Percentiles rank a stretch among this genome's conserved stretches.
Evolutionary conservation across 1,140 invertebrate genomes (phyloP).

Genomic region (Drosophila mauritiana): DNA sequence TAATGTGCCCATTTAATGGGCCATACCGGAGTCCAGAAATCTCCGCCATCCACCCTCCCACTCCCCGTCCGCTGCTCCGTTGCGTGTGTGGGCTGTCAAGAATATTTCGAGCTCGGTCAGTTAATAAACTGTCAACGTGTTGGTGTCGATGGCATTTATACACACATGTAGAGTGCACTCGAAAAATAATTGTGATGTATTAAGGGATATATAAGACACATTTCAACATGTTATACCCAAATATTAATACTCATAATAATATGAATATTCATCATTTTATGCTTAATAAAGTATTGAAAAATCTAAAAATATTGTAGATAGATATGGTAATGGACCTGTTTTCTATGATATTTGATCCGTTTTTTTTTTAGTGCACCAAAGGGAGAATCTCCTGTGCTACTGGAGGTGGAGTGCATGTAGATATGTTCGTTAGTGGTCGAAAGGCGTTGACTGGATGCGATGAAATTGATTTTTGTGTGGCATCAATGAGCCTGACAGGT

Average conservation of each 20-base stretch:
- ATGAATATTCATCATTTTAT: no score
- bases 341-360: background rate
- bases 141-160: constrained; percentile 38
- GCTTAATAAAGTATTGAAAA: no score
- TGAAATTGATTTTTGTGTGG: constrained; percentile 77
- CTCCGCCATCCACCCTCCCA: constrained; percentile 5
- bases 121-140: constrained; percentile 78
- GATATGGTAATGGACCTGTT: no score
- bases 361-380: constrained; percentile 1
- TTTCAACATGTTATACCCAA: no score
- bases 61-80: constrained; percentile 1
- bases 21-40: constrained; percentile 54
- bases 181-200: background rate
- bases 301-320: no score
- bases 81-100: constrained; percentile 61
- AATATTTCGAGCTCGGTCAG: constrained; percentile 72
- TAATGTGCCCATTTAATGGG: constrained; percentile 75
- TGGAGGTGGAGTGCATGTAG: constrained; percentile 7
- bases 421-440: constrained; percentile 58
- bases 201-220: background rate
- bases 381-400: background rate
- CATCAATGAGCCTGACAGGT: constrained; percentile 65
- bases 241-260: no score
- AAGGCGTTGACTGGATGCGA: constrained; percentile 74
- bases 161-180: constrained; percentile 16